Evolutionary conservation across 2,888 invertebrate species (phyloP).

Genomic region (Celastrina argiolus): DNA sequence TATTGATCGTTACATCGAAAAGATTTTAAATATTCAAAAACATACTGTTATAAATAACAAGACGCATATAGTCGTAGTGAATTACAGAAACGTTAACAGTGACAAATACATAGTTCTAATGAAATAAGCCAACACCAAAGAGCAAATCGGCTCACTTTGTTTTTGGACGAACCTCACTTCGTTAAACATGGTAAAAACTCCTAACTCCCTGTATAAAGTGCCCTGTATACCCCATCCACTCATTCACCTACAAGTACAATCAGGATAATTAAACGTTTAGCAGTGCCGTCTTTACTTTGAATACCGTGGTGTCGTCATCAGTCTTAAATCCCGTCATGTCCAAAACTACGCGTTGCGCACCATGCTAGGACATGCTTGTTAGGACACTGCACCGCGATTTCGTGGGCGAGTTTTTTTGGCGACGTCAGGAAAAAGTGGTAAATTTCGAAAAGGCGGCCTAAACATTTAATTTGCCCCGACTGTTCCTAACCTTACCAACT

Average conservation of each 20-base stretch:
- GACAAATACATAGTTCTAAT: background rate
- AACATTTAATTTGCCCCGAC: background rate
- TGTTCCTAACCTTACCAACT: background rate
- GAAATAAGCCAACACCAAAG: background rate
- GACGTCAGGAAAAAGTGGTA: too few species aligned
- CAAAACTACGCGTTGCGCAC: too few species aligned
- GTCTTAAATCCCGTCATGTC: background rate
- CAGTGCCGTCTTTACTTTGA: background rate
- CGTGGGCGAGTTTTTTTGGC: too few species aligned
- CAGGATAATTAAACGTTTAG: background rate
- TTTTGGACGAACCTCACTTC: background rate
- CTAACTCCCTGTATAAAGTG: background rate
- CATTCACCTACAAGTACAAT: background rate
- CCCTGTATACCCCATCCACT: background rate
- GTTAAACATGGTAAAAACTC: background rate
- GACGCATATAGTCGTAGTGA: background rate
- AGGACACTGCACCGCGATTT: too few species aligned
- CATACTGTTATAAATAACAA: background rate
- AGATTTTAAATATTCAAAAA: background rate
- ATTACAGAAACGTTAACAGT: background rate
- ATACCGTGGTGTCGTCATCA: background rate
- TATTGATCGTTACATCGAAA: background rate
- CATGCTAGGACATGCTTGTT: too few species aligned
- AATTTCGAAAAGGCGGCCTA: background rate
- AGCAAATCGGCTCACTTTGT: background rate